Percentiles rank a stretch among this genome's conserved stretches.
Conservation (phyloP, 2,888 invertebrate genomes). For the Apomyelois bistriatella region DNA sequence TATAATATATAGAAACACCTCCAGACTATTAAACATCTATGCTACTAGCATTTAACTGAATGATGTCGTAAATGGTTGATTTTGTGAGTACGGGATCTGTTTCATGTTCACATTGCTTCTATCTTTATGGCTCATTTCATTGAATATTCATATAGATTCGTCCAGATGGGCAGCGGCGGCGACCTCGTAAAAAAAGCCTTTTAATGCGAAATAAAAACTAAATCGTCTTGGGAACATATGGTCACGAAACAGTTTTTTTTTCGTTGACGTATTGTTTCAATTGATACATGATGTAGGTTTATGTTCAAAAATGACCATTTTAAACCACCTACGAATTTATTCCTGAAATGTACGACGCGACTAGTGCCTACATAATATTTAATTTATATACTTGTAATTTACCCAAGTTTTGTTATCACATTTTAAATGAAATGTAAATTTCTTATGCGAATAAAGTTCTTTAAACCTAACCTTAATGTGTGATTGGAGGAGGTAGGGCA, state of each 20-base stretch:
- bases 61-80: slow-evolving; percentile 4
- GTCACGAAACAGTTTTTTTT: neutral
- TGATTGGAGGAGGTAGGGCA: too few relatives aligned
- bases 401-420: too few relatives aligned
- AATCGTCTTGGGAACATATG: slow-evolving; percentile 16
- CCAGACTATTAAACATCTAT: neutral
- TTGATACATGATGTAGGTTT: too few relatives aligned
- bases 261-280: too few relatives aligned
- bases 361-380: too few relatives aligned
- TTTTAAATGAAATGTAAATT: too few relatives aligned
- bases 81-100: slow-evolving; percentile 25
- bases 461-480: too few relatives aligned
- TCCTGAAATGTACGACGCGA: too few relatives aligned
- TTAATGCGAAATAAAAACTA: slow-evolving; percentile 28
- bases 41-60: neutral
- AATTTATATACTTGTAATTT: too few relatives aligned
- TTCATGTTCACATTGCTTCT: slow-evolving; percentile 29
- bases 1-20: neutral
- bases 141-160: slow-evolving; percentile 31
- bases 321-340: too few relatives aligned
- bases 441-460: too few relatives aligned
- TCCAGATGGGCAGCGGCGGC: slow-evolving; percentile 25
- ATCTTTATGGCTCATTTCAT: slow-evolving; percentile 39
- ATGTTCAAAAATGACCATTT: too few relatives aligned
- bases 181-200: slow-evolving; percentile 31